A percentile compares a stretch with the other conserved stretches of the same genome.
phyloP scores from a whole-genome alignment of 2,888 invertebrate genomes.

The Chymomyza caudatula region DNA sequence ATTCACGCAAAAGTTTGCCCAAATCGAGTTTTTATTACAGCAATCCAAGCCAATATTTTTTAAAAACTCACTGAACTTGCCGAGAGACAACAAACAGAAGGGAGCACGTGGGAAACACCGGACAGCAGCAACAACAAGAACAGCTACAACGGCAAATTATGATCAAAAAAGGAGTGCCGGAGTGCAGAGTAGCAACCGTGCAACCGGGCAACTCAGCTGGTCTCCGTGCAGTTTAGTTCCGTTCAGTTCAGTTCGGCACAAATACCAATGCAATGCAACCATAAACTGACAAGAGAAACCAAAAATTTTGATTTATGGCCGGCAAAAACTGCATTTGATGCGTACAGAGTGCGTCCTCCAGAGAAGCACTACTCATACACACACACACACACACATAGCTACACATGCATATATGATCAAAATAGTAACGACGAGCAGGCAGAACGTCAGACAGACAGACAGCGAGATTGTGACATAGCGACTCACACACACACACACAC shows the following conservation, averaged over 20 bases:
- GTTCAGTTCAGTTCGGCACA: constrained; percentile 50
- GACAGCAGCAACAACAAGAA: constrained; percentile 16
- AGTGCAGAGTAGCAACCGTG: constrained; percentile 18
- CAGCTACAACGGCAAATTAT: constrained; percentile 67
- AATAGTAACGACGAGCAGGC: constrained; percentile 45
- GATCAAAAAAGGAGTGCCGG: constrained; percentile 70
- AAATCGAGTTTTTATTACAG: constrained; percentile 27
- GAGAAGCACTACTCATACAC: background rate
- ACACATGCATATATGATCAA: constrained; percentile 63
- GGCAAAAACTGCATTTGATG: constrained; percentile 73
- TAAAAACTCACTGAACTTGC: constrained; percentile 10
- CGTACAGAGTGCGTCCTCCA: constrained; percentile 25
- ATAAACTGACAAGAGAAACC: constrained; percentile 71
- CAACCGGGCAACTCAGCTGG: constrained; percentile 18
- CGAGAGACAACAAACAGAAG: background rate
- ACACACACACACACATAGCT: constrained; percentile 56
- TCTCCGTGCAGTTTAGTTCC: constrained; percentile 1
- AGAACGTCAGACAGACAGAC: too few relatives aligned
- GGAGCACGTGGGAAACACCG: constrained; percentile 2
- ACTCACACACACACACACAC: background rate
- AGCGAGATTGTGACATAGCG: background rate
- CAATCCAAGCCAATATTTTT: constrained; percentile 72
- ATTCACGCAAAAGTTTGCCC: background rate
- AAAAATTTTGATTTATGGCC: constrained; percentile 74
- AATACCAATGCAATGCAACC: constrained; percentile 20